Evolutionary conservation across 2,888 invertebrate genomes (phyloP).

Genomic region (Spisula solida): DNA sequence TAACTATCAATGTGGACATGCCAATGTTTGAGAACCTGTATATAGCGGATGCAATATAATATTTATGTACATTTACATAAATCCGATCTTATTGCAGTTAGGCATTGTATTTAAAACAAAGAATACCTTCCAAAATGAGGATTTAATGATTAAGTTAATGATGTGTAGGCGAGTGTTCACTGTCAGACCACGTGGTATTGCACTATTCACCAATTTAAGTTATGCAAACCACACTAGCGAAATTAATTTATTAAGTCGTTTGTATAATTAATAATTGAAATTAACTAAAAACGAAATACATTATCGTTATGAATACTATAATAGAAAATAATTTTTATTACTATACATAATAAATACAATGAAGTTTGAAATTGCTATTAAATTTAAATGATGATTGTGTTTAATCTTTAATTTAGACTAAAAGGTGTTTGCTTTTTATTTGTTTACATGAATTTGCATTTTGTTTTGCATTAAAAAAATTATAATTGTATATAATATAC

Average conservation of each 20-base stretch:
- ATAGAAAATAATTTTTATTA: background rate
- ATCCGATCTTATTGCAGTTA: no score
- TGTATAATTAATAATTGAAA: background rate
- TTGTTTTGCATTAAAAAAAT: no score
- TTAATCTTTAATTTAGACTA: background rate
- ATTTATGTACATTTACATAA: no score
- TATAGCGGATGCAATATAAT: no score
- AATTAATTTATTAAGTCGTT: constrained; percentile 1
- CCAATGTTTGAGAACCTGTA: no score
- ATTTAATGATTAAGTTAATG: no score
- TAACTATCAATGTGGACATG: no score
- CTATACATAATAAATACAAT: background rate
- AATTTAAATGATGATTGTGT: background rate
- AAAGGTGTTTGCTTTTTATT: no score
- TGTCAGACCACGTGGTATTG: background rate
- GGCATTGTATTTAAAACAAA: no score
- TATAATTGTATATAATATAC: no score
- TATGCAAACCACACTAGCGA: background rate
- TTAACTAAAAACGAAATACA: background rate
- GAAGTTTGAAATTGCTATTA: background rate
- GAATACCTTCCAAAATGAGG: no score
- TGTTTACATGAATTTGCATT: no score
- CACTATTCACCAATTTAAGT: background rate
- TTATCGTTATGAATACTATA: background rate
- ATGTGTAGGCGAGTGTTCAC: background rate